Evolutionary conservation across 2,888 invertebrate species (phyloP).

Genomic region (Catotricha subobsoleta): DNA sequence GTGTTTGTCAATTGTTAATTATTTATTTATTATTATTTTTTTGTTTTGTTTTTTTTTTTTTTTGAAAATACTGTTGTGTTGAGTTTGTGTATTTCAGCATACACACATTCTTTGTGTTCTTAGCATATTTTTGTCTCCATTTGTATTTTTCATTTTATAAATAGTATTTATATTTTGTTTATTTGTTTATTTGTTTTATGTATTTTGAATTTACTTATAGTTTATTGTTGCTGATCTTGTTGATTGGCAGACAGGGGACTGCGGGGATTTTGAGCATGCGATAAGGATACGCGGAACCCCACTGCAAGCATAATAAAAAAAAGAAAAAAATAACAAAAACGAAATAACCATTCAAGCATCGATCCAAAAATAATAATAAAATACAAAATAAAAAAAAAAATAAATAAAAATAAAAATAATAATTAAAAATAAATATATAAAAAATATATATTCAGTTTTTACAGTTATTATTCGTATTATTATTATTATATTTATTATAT

Average conservation of each 20-base stretch:
- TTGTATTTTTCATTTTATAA: background rate
- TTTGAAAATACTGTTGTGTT: no score
- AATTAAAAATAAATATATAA: background rate
- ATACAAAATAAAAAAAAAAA: background rate
- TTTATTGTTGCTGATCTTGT: constrained; percentile 32
- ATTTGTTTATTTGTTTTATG: constrained; percentile 8
- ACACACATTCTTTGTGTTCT: background rate
- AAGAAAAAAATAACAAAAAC: constrained; percentile 9
- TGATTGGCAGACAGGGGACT: constrained; percentile 31
- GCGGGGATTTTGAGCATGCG: constrained; percentile 55
- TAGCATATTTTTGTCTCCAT: background rate
- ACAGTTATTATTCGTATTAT: no score
- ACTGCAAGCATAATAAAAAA: constrained; percentile 48
- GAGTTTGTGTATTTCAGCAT: background rate
- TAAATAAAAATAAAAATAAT: background rate
- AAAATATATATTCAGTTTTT: background rate
- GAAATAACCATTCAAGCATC: background rate
- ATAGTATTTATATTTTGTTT: constrained; percentile 8
- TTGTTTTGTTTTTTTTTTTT: constrained; percentile 7
- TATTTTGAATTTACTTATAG: constrained; percentile 7
- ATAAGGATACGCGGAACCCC: constrained; percentile 75
- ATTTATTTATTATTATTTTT: constrained; percentile 5
- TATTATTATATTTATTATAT: no score
- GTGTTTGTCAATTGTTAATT: constrained; percentile 7
- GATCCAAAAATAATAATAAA: background rate